Evolutionary conservation across 2,797 vertebrate genomes (phyloP), one percentile per base, ranked within the genome.

Genomic region (Acridotheres tristis): DNA sequence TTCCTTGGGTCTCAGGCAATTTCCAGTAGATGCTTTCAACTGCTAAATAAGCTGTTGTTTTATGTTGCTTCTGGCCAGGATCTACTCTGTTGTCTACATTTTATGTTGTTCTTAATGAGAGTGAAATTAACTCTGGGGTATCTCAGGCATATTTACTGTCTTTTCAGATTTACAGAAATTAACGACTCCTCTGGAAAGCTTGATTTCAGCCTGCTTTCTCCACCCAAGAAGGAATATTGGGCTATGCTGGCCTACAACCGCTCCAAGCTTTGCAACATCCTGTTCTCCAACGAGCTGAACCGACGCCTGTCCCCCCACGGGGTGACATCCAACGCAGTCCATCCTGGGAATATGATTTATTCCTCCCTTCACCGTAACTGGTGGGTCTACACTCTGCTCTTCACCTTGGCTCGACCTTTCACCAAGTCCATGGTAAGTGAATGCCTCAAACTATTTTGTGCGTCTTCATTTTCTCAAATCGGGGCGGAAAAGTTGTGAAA

Each of bases 301-400:
- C 98, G 98, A 4, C 99, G 98, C 69, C 98, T 99, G 32, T 98
- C 98, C 6, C 98, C 98, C 3, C 95, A 98, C 0, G 99, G 99
- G 19, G 98, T 99, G 96, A 99, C 98, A 0, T 98, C 97, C 34
- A 99, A 99, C 9, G 98, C 98, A 1, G 67, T 99, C 95, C 99
- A 99, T 90, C 99, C 99, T 78, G 99, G 99, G 88, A 99, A 99
- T 95, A 98, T 99, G 98, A 99, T 99, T 97, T 99, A 99, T 93
- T 99, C 99, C 10, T 98, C 98, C 83, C 58, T 99, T 53, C 99
- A 99, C 95, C 98, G 97, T 62, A 98, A 94, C 98, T 99, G 99
- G 98, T 99, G 99, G 99, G 89, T 99, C 90, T 99, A 99, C 97
- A 99, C 98, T 21, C 96, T 99, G 83, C 98, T 99, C 63, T 99